Percentiles rank a stretch among this genome's conserved stretches.
Conservation (phyloP, 2,113 vertebrate genomes). For the Petrocephalus microphthalmus region DNA sequence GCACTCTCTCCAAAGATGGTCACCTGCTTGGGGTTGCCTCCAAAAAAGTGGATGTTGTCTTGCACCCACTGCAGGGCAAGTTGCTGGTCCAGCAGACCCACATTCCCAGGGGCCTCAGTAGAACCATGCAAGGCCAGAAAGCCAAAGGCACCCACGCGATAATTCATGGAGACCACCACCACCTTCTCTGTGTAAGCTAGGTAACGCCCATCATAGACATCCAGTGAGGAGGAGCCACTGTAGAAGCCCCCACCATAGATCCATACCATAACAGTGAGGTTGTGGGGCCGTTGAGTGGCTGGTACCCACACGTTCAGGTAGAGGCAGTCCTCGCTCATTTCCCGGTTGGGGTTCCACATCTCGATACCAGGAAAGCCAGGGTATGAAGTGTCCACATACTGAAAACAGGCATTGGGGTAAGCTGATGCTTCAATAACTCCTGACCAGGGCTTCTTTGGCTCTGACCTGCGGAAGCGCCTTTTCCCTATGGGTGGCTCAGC, state of each 20-base stretch:
- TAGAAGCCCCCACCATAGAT: constrained; percentile 90
- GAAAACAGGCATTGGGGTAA: constrained; percentile 75
- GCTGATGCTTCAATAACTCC: constrained; percentile 58
- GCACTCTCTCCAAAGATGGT: constrained; percentile 90
- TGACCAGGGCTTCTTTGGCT: constrained; percentile 66
- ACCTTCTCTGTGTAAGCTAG: constrained; percentile 71
- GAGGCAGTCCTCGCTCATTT: constrained; percentile 84
- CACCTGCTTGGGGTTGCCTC: constrained; percentile 75
- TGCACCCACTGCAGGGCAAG: constrained; percentile 81
- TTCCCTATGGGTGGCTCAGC: constrained; percentile 72
- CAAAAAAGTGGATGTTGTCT: constrained; percentile 73
- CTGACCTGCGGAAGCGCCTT: constrained; percentile 69
- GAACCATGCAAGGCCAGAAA: constrained; percentile 78
- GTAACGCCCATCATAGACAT: constrained; percentile 85
- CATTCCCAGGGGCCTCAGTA: constrained; percentile 79
- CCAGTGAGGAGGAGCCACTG: constrained; percentile 79
- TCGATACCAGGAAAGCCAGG: constrained; percentile 78
- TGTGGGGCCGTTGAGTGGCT: constrained; percentile 56
- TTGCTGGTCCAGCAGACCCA: constrained; percentile 81
- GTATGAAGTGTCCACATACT: constrained; percentile 72
- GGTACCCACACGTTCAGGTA: constrained; percentile 87
- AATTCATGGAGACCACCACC: constrained; percentile 86
- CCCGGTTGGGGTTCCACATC: constrained; percentile 92
- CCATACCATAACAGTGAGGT: constrained; percentile 80
- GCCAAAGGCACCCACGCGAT: constrained; percentile 78